Base-by-base conservation (phyloP, 2,797 vertebrate species). In the Picus viridis region DNA sequence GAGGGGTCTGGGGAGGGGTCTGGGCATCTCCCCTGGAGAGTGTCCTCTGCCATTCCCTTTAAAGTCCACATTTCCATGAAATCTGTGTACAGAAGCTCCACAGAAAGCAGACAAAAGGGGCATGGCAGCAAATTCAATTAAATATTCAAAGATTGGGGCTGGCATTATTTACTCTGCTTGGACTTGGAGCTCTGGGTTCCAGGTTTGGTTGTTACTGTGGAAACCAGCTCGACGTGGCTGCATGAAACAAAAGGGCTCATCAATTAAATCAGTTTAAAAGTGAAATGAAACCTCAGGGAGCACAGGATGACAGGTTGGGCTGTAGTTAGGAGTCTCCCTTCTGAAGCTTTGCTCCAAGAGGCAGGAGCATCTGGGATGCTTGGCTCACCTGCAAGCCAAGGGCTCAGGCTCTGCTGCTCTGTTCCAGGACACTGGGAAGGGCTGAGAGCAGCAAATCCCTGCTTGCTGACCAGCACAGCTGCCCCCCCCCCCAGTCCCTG, bases 121-220 rank as follows among this genome's bases (percentile, higher is more conserved):
- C 62, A 71, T 3, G 86, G 58, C 91, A 65, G 88, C 20, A 32
- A 88, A 90, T 82, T 82, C 71, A 88, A 94, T 90, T 85, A 80
- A 90, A 88, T 78, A 92, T 75, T 92, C 77, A 12, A 79, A 43
- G 89, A 86, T 83, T 61, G 75, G 80, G 6, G 86, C 90, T 89
- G 86, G 94, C 87, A 41, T 97, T 96, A 93, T 96, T 96, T 95
- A 93, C 94, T 93, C 94, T 89, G 95, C 65, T 24, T 86, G 68
- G 82, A 53, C 92, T 95, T 70, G 39, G 39, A 90, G 94, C 94
- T 88, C 68, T 0, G 77, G 92, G 77, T 93, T 87, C 90, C 88
- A 76, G 93, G 89, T 95, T 94, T 74, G 94, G 92, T 90, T 94
- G 97, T 97, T 97, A 96, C 97, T 97, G 97, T 97, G 97, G 97